phyloP scores from a whole-genome alignment of 2,113 vertebrate species.

The Erythrocercus mccallii region DNA sequence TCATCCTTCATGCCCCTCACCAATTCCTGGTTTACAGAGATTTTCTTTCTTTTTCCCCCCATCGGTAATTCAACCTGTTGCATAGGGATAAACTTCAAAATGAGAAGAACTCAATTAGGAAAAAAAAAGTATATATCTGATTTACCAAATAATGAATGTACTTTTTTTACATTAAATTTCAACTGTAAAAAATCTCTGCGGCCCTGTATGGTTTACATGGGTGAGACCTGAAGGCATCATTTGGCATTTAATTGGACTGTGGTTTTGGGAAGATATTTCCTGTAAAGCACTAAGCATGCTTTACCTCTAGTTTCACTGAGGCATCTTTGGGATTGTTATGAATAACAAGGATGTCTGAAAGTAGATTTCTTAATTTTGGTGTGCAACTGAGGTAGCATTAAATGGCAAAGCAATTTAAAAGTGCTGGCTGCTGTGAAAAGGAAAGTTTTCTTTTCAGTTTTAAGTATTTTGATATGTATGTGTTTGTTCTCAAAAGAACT shows the following conservation, averaged over 20 bases:
- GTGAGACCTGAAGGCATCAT: conserved; percentile 26
- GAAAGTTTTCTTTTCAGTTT: background rate
- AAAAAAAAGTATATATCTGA: background rate
- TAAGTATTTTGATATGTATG: background rate
- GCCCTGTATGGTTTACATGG: background rate
- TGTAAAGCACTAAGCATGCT: conserved; percentile 16
- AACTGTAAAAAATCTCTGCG: background rate
- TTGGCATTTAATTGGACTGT: conserved; percentile 17
- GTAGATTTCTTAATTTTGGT: conserved; percentile 39
- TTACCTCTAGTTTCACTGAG: conserved; percentile 37
- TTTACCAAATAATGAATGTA: background rate
- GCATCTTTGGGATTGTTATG: background rate
- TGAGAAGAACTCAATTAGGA: background rate
- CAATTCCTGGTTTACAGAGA: background rate
- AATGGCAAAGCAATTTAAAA: conserved; percentile 35
- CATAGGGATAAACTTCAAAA: background rate
- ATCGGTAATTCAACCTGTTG: background rate
- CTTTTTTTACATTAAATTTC: background rate
- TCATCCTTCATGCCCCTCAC: background rate
- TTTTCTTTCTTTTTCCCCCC: background rate
- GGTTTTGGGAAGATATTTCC: conserved; percentile 28
- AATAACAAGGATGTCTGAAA: conserved; percentile 47
- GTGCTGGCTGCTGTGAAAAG: background rate
- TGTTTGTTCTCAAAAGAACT: background rate
- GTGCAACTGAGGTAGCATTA: conserved; percentile 43